Evolutionary conservation across 2,113 vertebrate species (phyloP).

Genomic region (Tapirus terrestris): DNA sequence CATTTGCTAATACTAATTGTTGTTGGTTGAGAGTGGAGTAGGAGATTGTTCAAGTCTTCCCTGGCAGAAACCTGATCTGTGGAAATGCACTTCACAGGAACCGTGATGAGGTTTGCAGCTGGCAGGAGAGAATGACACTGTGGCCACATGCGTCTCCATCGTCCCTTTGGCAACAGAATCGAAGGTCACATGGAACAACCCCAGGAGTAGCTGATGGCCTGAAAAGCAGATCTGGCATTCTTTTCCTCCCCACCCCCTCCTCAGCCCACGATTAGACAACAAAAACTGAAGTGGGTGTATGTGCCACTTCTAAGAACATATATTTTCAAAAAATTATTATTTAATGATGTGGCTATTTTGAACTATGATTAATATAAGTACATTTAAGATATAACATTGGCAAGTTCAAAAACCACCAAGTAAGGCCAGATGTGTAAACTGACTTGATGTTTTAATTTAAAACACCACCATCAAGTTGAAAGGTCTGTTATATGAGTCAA

Average conservation of each 20-base stretch:
- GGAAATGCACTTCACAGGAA: slow-evolving; percentile 88
- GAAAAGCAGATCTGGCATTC: neutral
- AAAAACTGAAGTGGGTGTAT: slow-evolving; percentile 50
- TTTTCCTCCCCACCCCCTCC: neutral
- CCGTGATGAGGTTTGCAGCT: slow-evolving; percentile 89
- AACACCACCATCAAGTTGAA: slow-evolving; percentile 61
- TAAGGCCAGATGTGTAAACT: slow-evolving; percentile 79
- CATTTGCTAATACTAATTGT: slow-evolving; percentile 91
- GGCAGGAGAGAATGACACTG: slow-evolving; percentile 82
- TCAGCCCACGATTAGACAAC: slow-evolving; percentile 21
- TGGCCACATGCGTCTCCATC: slow-evolving; percentile 78
- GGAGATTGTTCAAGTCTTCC: slow-evolving; percentile 89
- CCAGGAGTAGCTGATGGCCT: slow-evolving; percentile 65
- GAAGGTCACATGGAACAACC: slow-evolving; percentile 70
- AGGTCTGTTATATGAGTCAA: slow-evolving; percentile 37
- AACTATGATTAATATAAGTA: slow-evolving; percentile 80
- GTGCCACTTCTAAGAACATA: slow-evolving; percentile 64
- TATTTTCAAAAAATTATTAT: slow-evolving; percentile 72
- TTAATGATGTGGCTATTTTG: slow-evolving; percentile 78
- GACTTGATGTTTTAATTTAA: slow-evolving; percentile 78
- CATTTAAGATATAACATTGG: slow-evolving; percentile 76
- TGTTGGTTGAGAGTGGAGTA: slow-evolving; percentile 86
- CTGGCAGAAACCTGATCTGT: slow-evolving; percentile 88
- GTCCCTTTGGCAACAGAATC: slow-evolving; percentile 75
- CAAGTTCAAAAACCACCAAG: slow-evolving; percentile 82